Base-by-base conservation (phyloP, 2,113 vertebrate genomes). In the Atherinomorus stipes region DNA sequence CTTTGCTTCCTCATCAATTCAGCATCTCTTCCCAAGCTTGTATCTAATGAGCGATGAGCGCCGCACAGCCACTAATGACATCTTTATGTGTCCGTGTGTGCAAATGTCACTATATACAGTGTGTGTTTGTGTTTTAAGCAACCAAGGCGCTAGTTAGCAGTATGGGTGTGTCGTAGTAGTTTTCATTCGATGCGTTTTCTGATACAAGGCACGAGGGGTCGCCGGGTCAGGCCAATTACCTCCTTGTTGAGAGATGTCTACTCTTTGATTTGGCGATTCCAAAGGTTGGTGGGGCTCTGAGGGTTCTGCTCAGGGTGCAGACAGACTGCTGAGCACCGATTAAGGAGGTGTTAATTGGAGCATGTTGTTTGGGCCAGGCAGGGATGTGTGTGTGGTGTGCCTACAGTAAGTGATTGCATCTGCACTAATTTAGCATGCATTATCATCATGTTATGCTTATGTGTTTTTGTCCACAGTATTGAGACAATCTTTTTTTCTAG, bases 191-290 rank as follows among this genome's bases (percentile, higher is more conserved):
- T 93, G 89, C 82, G 89, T 76, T 34, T 77, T 91, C 92, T 94
- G 93, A 95, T 96, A 95, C 94, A 94, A 96, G 95, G 93, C 95
- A 84, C 71, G 89, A 92, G 95, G 85, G 97, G 96, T 96, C 94
- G 93, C 18, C 74, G 93, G 96, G 97, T 96, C 96, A 97, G 95
- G 92, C 96, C 97, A 98, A 99, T 99, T 99, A 99, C 95, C 94
- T 96, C 94, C 95, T 94, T 94, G 82, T 95, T 95, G 80, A 91
- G 87, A 83, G 74, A 90, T 88, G 92, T 90, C 90, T 92, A 87
- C 91, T 89, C 95, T 99, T 99, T 99, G 97, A 98, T 98, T 95
- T 86, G 54, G 83, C 81, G 93, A 95, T 96, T 97, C 96, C 96
- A 96, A 97, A 96, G 94, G 81, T 81, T 87, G 82, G 67, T 26